Conservation (phyloP, 2,797 vertebrate genomes). For the Enteromius viviparus region DNA sequence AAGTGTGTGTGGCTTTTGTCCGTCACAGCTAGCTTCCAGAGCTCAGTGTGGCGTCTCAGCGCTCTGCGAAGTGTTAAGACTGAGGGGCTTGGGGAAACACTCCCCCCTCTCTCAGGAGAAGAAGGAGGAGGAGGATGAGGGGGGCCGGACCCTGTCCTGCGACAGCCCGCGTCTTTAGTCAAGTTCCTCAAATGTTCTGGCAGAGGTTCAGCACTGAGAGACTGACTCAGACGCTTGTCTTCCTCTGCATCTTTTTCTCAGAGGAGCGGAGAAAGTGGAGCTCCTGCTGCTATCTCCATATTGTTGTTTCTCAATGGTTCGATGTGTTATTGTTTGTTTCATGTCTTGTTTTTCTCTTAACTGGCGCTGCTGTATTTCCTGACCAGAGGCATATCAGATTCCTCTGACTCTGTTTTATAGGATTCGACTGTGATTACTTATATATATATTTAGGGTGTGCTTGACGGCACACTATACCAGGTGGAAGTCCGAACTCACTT, state of each 20-base stretch:
- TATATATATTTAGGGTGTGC: neutral
- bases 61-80: conserved; percentile 74
- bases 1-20: conserved; percentile 57
- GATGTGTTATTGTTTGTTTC: conserved; percentile 65
- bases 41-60: conserved; percentile 70
- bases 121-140: conserved; percentile 66
- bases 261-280: conserved; percentile 39
- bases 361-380: conserved; percentile 55
- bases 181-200: conserved; percentile 83
- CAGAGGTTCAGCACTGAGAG: conserved; percentile 71
- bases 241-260: conserved; percentile 38
- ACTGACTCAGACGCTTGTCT: conserved; percentile 30
- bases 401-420: neutral
- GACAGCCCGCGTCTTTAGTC: conserved; percentile 69
- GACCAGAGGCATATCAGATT: neutral
- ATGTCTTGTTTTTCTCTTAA: conserved; percentile 40
- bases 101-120: conserved; percentile 44
- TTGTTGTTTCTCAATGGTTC: conserved; percentile 56
- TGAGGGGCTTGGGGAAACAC: conserved; percentile 47
- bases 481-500: neutral
- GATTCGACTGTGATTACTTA: neutral
- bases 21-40: conserved; percentile 73
- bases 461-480: neutral
- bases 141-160: conserved; percentile 58
- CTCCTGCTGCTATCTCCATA: conserved; percentile 62